Base-by-base conservation (phyloP, 2,888 invertebrate genomes). In the Tipula confusa region DNA sequence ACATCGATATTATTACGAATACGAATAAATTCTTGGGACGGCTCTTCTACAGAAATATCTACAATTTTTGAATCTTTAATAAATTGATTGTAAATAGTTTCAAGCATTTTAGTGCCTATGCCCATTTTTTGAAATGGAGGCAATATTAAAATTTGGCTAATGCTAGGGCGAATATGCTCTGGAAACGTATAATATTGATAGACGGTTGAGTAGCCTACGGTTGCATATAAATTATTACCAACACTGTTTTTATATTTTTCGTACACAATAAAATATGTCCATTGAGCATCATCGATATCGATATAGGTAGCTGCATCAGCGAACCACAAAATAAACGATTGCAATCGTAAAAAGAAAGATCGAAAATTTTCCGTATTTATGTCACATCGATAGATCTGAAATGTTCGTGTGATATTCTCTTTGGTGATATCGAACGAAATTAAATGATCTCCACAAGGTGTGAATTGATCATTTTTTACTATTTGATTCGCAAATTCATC, bases 111-210 rank as follows among this genome's bases (percentile, higher is more conserved):
- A 0, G 95, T 94, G 31, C 98, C 98, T 79, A 98, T 90, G 0
- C 98, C 98, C 81, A 94, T 90, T 84, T 93, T 93, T 89, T 98
- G 96, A 88, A 95, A 98, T 0, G 97, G 96, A n/a, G 98, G 98
- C 85, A 99, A 89, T 79, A 98, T 92, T 84, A 98, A 91, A 88
- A 98, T 94, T 90, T 99, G 98, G 85, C 97, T 96, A 85, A 99
- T 95, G 84, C 99, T 92, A 3, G 98, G 97, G 33, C 99, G 92
- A 83, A 93, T 93, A 88, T 95, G 93, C 84, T 93, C 92, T 0
- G 98, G 98, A 89, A 98, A 98, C 1, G 96, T 96, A 88, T 96
- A 99, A 90, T 98, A 99, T 86, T 96, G 94, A 90, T 98, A 99
- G 79, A 97, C 95, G 0, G 97, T 96, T 83, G 95, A 93, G 89